phyloP scores from a whole-genome alignment of 2,797 vertebrate species.

The Rhadinocentrus ornatus region DNA sequence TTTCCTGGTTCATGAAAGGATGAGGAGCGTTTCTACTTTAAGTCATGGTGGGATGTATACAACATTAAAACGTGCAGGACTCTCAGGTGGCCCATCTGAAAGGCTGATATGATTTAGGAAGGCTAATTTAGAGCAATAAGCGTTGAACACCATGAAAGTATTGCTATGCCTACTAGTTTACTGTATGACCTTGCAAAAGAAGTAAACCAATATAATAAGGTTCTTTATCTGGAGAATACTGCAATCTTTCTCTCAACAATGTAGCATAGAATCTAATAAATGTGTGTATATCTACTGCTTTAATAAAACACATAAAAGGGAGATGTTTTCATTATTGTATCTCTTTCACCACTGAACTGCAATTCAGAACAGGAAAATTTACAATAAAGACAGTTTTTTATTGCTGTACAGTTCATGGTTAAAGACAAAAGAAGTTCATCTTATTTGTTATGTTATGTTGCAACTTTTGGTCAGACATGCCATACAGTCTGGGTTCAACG shows the following conservation, averaged over 20 bases:
- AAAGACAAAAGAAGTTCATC: conserved; percentile 68
- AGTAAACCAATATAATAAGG: conserved; percentile 81
- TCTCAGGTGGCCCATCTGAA: conserved; percentile 79
- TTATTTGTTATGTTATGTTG: conserved; percentile 56
- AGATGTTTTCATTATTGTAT: conserved; percentile 76
- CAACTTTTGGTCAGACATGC: conserved; percentile 51
- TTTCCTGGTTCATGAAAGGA: conserved; percentile 78
- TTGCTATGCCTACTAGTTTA: conserved; percentile 63
- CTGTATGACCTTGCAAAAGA: conserved; percentile 82
- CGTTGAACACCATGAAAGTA: conserved; percentile 77
- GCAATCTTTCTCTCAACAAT: conserved; percentile 70
- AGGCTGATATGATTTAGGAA: conserved; percentile 82
- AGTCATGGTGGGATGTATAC: conserved; percentile 72
- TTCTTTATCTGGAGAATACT: conserved; percentile 81
- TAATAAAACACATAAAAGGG: conserved; percentile 80
- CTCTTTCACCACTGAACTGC: conserved; percentile 54
- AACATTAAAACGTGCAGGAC: conserved; percentile 82
- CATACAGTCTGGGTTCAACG: conserved; percentile 57
- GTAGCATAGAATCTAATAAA: conserved; percentile 64
- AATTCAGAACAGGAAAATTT: conserved; percentile 64
- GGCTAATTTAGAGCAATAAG: conserved; percentile 86
- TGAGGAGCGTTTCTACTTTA: conserved; percentile 75
- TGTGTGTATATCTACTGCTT: conserved; percentile 67
- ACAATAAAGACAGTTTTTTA: conserved; percentile 60
- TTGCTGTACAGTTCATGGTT: conserved; percentile 50